Percentiles rank a stretch among this genome's conserved stretches.
Conservation (phyloP, 1,140 invertebrate genomes). For the Idris sp. region DNA sequence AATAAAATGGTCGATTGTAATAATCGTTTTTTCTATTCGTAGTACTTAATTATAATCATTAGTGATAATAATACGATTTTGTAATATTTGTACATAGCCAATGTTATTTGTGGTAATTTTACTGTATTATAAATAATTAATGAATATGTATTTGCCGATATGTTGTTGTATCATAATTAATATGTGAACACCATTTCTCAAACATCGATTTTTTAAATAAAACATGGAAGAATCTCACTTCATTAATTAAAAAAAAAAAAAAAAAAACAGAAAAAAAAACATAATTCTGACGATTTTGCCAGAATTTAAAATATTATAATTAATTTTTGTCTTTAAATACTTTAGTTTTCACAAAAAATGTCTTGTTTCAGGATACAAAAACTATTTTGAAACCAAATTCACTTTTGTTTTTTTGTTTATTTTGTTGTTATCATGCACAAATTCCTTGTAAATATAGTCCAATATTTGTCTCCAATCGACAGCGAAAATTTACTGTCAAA, state of each 20-base stretch:
- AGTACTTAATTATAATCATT: slow-evolving; percentile 63
- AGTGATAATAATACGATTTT: slow-evolving; percentile 63
- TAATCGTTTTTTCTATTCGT: slow-evolving; percentile 62
- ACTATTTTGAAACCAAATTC: too few species aligned
- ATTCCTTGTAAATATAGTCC: too few species aligned
- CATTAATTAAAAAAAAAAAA: slow-evolving; percentile 37
- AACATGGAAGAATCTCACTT: slow-evolving; percentile 71
- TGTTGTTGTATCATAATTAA: slow-evolving; percentile 76
- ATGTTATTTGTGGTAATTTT: slow-evolving; percentile 71
- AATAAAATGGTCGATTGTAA: slow-evolving; percentile 56
- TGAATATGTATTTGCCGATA: slow-evolving; percentile 71
- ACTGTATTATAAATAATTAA: slow-evolving; percentile 69
- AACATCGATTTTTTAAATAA: slow-evolving; percentile 78
- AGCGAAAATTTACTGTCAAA: too few species aligned
- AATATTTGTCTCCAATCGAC: too few species aligned
- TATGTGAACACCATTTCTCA: slow-evolving; percentile 77
- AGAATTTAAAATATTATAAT: too few species aligned
- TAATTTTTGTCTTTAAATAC: too few species aligned
- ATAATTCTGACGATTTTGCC: background rate
- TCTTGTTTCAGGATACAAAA: too few species aligned
- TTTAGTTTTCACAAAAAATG: too few species aligned
- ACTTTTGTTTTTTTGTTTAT: too few species aligned
- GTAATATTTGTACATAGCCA: slow-evolving; percentile 73
- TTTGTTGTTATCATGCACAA: too few species aligned
- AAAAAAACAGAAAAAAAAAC: slow-evolving; percentile 5